Evolutionary conservation across 2,888 invertebrate species (phyloP).

Genomic region (Cryptus armator): DNA sequence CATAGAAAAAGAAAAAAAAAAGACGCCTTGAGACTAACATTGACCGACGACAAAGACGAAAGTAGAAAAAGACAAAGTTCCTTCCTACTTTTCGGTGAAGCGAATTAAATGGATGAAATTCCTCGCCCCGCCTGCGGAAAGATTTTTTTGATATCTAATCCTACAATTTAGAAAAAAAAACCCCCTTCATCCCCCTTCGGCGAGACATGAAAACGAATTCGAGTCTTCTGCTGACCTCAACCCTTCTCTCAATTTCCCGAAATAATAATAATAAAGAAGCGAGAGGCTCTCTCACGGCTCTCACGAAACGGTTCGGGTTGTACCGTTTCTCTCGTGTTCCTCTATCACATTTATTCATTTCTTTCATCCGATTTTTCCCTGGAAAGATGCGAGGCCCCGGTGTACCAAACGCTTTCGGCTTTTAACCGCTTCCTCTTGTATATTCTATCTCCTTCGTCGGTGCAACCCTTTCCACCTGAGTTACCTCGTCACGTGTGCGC

Average conservation of each 20-base stretch:
- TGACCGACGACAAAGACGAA: conserved; percentile 43
- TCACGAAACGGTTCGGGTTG: conserved; percentile 20
- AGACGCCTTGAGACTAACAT: conserved; percentile 48
- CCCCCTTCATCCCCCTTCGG: not conserved
- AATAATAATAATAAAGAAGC: conserved; percentile 41
- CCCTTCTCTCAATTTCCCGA: conserved; percentile 52
- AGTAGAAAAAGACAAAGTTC: conserved; percentile 9
- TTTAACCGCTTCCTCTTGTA: not conserved
- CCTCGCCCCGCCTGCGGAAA: conserved; percentile 13
- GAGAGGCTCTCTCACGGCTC: conserved; percentile 45
- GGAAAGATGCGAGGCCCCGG: not conserved
- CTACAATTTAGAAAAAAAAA: conserved; percentile 23
- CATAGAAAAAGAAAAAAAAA: conserved; percentile 13
- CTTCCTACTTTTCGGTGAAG: not conserved
- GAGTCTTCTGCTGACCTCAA: conserved; percentile 15
- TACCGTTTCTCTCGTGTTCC: not conserved
- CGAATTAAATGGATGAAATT: conserved; percentile 34
- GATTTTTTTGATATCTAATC: conserved; percentile 41
- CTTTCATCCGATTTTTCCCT: conserved; percentile 8
- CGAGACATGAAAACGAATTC: conserved; percentile 17
- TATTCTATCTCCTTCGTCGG: conserved; percentile 2
- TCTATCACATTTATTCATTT: conserved; percentile 6
- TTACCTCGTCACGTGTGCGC: conserved; percentile 61
- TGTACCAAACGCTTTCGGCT: conserved; percentile 19
- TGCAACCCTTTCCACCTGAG: conserved; percentile 54